Evolutionary conservation across 2,113 vertebrate species (phyloP).

Genomic region (Poeciliopsis occidentalis): DNA sequence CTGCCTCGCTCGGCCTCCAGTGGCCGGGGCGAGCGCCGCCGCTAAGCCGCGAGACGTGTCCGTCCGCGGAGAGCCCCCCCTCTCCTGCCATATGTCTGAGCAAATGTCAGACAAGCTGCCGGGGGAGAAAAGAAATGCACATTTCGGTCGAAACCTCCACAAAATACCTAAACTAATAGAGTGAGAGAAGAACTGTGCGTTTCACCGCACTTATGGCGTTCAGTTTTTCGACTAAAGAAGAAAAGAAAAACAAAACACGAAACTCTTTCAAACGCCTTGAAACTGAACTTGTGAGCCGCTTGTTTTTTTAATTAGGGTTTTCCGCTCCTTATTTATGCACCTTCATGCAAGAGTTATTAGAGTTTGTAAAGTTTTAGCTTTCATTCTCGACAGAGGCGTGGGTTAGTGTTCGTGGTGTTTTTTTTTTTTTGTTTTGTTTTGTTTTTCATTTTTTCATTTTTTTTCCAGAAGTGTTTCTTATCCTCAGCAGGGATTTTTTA

Average conservation of each 20-base stretch:
- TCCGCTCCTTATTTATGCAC: not conserved
- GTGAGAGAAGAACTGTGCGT: not conserved
- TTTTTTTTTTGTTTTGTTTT: too few species aligned
- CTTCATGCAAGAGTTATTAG: not conserved
- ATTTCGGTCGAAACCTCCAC: slow-evolving; percentile 2
- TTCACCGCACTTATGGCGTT: not conserved
- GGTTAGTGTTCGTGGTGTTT: not conserved
- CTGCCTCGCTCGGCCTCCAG: slow-evolving; percentile 69
- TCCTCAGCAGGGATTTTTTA: too few species aligned
- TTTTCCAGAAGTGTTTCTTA: too few species aligned
- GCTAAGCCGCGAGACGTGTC: slow-evolving; percentile 53
- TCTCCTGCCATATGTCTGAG: slow-evolving; percentile 5
- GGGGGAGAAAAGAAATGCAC: not conserved
- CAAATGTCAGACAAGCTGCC: slow-evolving; percentile 10
- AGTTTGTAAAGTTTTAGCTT: not conserved
- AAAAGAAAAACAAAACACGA: not conserved
- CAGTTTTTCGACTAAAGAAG: not conserved
- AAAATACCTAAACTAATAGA: not conserved
- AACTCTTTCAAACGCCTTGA: not conserved
- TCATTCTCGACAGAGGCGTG: too few species aligned
- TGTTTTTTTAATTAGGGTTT: not conserved
- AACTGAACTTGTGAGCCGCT: not conserved
- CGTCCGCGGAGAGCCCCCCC: slow-evolving; percentile 26
- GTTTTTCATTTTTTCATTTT: too few species aligned
- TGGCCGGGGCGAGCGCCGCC: slow-evolving; percentile 55